Conservation (phyloP, 64 coral and sea anemone genomes). For the Cladopsammia gracilis region DNA sequence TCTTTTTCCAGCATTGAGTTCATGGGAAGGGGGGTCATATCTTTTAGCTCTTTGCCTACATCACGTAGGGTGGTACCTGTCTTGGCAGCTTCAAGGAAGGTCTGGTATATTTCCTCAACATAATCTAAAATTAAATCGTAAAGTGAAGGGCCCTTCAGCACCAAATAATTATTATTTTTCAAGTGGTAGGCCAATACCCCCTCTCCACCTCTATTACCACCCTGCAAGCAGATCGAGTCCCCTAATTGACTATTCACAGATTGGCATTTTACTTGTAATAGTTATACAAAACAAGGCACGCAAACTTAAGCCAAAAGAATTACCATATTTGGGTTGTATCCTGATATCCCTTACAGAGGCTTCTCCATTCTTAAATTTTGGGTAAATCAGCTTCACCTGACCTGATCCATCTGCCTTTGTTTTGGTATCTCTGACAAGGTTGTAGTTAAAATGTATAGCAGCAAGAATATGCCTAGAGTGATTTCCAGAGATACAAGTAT, state of each 20-base stretch:
- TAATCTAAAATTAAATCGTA: slow-evolving; percentile 8
- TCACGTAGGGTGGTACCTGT: not conserved
- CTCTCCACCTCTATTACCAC: too few species aligned
- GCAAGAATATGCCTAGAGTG: slow-evolving; percentile 47
- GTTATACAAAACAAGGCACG: too few species aligned
- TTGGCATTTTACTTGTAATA: too few species aligned
- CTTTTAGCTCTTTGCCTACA: not conserved
- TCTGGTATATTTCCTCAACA: slow-evolving; percentile 36
- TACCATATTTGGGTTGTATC: slow-evolving; percentile 42
- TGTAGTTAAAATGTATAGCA: slow-evolving; percentile 21
- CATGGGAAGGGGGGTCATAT: slow-evolving; percentile 28
- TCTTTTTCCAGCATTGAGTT: slow-evolving; percentile 40
- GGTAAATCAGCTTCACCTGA: slow-evolving; percentile 28
- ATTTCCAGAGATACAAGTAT: not conserved
- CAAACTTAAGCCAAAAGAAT: not conserved
- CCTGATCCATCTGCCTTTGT: slow-evolving; percentile 17
- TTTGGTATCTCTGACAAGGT: slow-evolving; percentile 12
- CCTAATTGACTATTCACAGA: not conserved
- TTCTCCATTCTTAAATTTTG: slow-evolving; percentile 41
- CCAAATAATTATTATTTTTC: not conserved
- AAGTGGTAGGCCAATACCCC: too few species aligned
- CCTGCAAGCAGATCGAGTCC: not conserved
- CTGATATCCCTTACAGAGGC: slow-evolving; percentile 17
- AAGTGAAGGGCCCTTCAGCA: not conserved
- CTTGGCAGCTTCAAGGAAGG: not conserved